Conservation (phyloP, 1,140 invertebrate species). For the Dolichoris vasculosae region DNA sequence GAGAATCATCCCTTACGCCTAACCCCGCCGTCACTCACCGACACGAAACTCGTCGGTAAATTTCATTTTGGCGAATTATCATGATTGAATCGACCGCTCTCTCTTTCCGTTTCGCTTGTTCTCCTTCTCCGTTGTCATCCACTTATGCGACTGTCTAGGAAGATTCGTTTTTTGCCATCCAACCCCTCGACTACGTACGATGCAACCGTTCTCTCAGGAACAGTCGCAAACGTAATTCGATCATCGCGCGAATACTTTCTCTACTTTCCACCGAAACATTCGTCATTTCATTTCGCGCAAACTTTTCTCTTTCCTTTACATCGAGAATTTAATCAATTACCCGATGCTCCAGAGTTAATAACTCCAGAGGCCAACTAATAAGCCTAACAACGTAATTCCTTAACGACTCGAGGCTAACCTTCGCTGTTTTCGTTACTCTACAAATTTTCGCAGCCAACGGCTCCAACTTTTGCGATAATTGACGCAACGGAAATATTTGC, state of each 20-base stretch:
- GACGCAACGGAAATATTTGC: too few species aligned
- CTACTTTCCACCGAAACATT: not conserved
- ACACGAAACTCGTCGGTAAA: conserved; percentile 68
- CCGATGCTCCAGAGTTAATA: not conserved
- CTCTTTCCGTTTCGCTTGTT: conserved; percentile 49
- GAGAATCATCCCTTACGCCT: conserved; percentile 18
- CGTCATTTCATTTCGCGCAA: not conserved
- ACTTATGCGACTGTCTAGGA: conserved; percentile 4
- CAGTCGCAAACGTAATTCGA: conserved; percentile 24
- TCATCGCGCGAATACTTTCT: conserved; percentile 6
- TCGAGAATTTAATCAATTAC: conserved; percentile 14
- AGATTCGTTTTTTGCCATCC: conserved; percentile 46
- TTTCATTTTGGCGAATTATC: conserved; percentile 75
- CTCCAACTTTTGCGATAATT: too few species aligned
- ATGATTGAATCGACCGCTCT: conserved; percentile 73
- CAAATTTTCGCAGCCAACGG: too few species aligned
- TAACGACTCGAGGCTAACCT: too few species aligned
- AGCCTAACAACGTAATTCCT: not conserved
- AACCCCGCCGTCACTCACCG: not conserved
- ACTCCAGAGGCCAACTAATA: not conserved
- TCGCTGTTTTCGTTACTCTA: too few species aligned
- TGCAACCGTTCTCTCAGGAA: not conserved
- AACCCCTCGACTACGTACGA: conserved; percentile 1
- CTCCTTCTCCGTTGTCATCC: conserved; percentile 38
- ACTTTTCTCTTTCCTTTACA: conserved; percentile 8